Conservation (phyloP, 1,140 invertebrate species). For the Drosophila novamexicana region DNA sequence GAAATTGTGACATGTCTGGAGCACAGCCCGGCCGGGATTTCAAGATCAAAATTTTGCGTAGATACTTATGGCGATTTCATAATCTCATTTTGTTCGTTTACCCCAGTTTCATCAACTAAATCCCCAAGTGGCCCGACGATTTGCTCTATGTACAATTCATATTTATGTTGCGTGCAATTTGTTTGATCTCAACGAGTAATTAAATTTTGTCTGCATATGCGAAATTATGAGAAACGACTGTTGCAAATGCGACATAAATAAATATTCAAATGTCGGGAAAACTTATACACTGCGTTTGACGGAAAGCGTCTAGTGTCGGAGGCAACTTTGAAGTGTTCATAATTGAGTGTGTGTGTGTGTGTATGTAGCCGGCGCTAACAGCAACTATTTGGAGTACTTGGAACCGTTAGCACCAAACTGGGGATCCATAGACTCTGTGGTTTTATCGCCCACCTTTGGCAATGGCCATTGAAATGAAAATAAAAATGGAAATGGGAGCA, state of each 20-base stretch:
- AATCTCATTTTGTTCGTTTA: slow-evolving; percentile 47
- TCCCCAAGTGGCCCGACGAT: slow-evolving; percentile 22
- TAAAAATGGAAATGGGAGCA: slow-evolving; percentile 56
- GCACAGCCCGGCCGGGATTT: slow-evolving; percentile 36
- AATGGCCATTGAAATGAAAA: slow-evolving; percentile 54
- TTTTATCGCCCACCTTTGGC: slow-evolving; percentile 41
- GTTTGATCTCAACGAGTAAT: slow-evolving; percentile 79
- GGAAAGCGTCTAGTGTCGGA: slow-evolving; percentile 39
- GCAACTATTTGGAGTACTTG: slow-evolving; percentile 24
- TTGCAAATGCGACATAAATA: slow-evolving; percentile 14
- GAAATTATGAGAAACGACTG: slow-evolving; percentile 32
- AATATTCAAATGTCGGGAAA: slow-evolving; percentile 1
- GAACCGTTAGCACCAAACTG: slow-evolving; percentile 29
- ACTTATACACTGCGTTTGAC: slow-evolving; percentile 47
- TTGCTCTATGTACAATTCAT: slow-evolving; percentile 29
- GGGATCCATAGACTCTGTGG: slow-evolving; percentile 19
- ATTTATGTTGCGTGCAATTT: slow-evolving; percentile 83
- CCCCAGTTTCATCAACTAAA: slow-evolving; percentile 4
- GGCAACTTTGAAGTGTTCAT: slow-evolving; percentile 67
- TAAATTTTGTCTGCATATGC: slow-evolving; percentile 68
- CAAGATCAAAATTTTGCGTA: slow-evolving; percentile 64
- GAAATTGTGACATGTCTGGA: slow-evolving; percentile 75
- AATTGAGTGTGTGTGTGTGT: slow-evolving; percentile 55
- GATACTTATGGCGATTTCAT: slow-evolving; percentile 52
- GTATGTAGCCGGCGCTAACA: slow-evolving; percentile 28